Evolutionary conservation across 1,140 invertebrate species (phyloP), one percentile per base, ranked within the genome.

Genomic region (Epicauta chinensis): DNA sequence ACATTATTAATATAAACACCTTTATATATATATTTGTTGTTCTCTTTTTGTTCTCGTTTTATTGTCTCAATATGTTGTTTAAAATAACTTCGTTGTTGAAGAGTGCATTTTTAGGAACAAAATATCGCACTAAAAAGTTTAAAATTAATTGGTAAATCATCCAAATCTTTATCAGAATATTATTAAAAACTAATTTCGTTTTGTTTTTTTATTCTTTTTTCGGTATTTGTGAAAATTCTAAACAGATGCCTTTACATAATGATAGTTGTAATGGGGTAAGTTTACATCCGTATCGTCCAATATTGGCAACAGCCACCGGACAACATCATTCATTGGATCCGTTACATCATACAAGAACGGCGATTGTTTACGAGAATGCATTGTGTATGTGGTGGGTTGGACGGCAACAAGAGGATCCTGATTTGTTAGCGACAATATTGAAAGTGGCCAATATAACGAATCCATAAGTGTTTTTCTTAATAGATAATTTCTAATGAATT

Each of bases 251-350:
- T 16, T 72, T 86, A 14, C 86, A 92, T 68, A 73, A 71, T 35
- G 90, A 94, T 67, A 90, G 89, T 67, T 82, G 87, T 41, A 94
- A 93, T 70, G 90, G 90, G 44, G 74, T 91, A 30, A 85, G 82
- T 63, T 74, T 94, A 30, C 89, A 96, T 71, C 87, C 82, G 30
- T 79, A 69, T 37, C 71, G 83, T 54, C 88, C 91, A 1, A 76
- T 96, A 35, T 43, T 96, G 55, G 89, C 89, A 0, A 89, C 86
- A 0, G 77, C 80, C 37, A 87, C 88, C 0, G 93, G 93, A 6
- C 90, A 93, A 65, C 78, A 77, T 60, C 81, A 83, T 58, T 68
- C 67, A 3, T 51, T 65, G 10, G 69, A 71, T 56, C 69, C 69
- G 1, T 50, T 71, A 11, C 66, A 69, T 49, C 68, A 69, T 47